phyloP scores from a whole-genome alignment of 1,140 invertebrate genomes.

The Sweltsa coloradensis region DNA sequence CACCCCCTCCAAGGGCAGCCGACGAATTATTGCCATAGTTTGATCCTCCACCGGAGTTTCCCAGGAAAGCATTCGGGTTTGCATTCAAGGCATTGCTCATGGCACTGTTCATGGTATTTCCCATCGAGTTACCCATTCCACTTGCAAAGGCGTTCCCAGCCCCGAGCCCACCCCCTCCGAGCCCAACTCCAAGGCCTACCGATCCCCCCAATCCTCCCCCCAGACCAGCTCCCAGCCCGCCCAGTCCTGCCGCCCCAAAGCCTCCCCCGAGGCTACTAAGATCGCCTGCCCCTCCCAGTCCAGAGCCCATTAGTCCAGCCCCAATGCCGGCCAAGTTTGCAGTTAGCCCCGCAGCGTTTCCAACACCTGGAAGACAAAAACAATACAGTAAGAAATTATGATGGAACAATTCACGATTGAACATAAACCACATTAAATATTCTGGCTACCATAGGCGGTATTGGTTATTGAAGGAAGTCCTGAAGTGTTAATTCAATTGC shows the following conservation, averaged over 20 bases:
- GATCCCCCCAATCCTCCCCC: constrained; percentile 4
- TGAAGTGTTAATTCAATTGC: neutral
- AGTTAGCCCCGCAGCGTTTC: constrained; percentile 1
- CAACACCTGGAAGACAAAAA: constrained; percentile 5
- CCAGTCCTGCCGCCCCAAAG: constrained; percentile 2
- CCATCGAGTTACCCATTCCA: no score
- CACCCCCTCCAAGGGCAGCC: constrained; percentile 8
- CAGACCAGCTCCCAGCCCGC: constrained; percentile 7
- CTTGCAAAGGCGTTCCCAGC: constrained; percentile 8
- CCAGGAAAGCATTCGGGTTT: neutral
- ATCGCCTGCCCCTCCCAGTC: constrained; percentile 6
- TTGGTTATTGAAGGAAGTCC: neutral
- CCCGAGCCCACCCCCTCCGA: constrained; percentile 13
- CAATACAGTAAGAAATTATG: neutral
- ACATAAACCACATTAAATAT: neutral
- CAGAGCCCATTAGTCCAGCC: no score
- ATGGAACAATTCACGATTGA: no score
- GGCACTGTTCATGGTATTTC: no score
- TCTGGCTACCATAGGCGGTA: neutral
- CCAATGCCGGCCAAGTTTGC: no score
- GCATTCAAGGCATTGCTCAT: no score
- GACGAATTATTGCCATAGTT: constrained; percentile 2
- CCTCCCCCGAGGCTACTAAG: constrained; percentile 3
- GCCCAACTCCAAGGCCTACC: constrained; percentile 2
- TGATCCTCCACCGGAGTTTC: constrained; percentile 1